A percentile compares a stretch with the other conserved stretches of the same genome.
Evolutionary conservation across 2,888 invertebrate species (phyloP).

Genomic region (Chironomus riparius): DNA sequence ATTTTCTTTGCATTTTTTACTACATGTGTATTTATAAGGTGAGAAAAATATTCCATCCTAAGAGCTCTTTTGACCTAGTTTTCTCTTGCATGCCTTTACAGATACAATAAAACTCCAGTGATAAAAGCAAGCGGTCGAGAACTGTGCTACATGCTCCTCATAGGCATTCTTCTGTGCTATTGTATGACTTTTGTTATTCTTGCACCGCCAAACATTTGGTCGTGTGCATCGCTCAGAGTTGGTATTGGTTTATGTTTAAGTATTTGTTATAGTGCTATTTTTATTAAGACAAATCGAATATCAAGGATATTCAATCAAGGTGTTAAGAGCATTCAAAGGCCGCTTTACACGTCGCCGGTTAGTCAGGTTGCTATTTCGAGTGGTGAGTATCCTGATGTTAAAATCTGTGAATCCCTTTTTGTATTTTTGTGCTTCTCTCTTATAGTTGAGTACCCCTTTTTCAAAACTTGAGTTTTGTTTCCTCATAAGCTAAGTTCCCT

Average conservation of each 20-base stretch:
- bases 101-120: conserved; percentile 52
- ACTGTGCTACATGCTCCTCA: conserved; percentile 64
- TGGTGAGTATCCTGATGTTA: conserved; percentile 42
- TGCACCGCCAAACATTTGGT: conserved; percentile 53
- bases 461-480: no score
- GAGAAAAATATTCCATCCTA: conserved; percentile 31
- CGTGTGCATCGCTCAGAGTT: conserved; percentile 56
- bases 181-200: conserved; percentile 62
- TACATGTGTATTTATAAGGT: conserved; percentile 53
- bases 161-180: conserved; percentile 61
- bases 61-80: neutral
- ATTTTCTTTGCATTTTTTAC: conserved; percentile 53
- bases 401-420: neutral
- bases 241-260: conserved; percentile 64
- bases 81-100: conserved; percentile 29
- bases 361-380: conserved; percentile 64
- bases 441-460: no score
- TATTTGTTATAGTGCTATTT: conserved; percentile 64
- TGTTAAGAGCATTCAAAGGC: conserved; percentile 59
- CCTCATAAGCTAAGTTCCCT: no score
- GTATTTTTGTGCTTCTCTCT: no score
- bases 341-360: conserved; percentile 64
- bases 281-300: conserved; percentile 67
- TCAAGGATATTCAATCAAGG: conserved; percentile 64
- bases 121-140: conserved; percentile 73